Base-by-base conservation (phyloP, 2,888 invertebrate genomes). In the Eugnorisma glareosa region DNA sequence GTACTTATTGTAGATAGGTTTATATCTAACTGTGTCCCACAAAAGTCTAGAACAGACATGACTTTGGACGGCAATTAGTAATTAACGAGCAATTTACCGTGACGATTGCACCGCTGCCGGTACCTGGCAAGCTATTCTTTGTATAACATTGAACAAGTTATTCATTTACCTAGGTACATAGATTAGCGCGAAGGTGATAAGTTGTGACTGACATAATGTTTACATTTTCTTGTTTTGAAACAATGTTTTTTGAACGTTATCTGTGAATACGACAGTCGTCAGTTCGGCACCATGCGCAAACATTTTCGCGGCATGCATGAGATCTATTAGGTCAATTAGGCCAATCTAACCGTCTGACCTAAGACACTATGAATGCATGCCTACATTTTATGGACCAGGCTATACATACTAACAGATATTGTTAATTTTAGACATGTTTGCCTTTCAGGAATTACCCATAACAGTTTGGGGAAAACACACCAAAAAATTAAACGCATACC, bases 281-380 rank as follows among this genome's bases (percentile, higher is more conserved):
- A 67, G 72, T 70, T 77, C 59, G 66, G 64, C 67, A 73, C 24
- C 73, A 57, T 51, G 51, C 40, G 71, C 48, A 48, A 35, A 67
- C 51, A 77, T 73, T 83, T 85, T 84, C 31, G 45, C 61, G 73
- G 64, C 57, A 70, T 78, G 61, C 75, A 67, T 40, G 73, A 75
- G 76, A 54, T 78, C 80, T 77, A 86, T 86, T 88, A 85, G 85
- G 83, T 86, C 86, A 90, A 90, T 90, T 90, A 90, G 82, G 79
- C 70, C 85, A 86, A 89, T 88, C 78, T 81, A 82, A 71, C 64
- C 66, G 54, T 64, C 59, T 83, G 83, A 82, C 82, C 73, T 80
- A 74, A 70, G 73, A 45, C 45, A 40, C 21, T 73, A 71, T 73
- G 64, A 40, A 24, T 75, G 69, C 40, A 57, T 72, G 48, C n/a